Percentiles rank a stretch among this genome's conserved stretches.
These are phyloP conservation scores for Cordylochernes scorpioides DNA, from an alignment of 2,888 invertebrate genomes.

Conservation along the genomic window DNA sequence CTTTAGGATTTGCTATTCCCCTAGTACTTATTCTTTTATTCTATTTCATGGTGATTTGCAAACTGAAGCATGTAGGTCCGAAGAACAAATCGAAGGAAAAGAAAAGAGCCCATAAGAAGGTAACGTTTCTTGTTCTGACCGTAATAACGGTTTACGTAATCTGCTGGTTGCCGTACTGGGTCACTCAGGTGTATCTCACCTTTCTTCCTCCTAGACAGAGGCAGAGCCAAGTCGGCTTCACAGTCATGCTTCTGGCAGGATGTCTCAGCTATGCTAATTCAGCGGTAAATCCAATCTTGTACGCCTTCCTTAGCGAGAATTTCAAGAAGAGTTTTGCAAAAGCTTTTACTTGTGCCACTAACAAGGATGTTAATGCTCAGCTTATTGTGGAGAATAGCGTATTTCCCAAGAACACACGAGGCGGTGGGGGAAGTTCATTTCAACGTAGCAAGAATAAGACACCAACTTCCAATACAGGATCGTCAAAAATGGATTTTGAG, in stretches of 20 bases:
- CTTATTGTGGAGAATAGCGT: conserved; percentile 64
- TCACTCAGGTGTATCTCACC: conserved; percentile 33
- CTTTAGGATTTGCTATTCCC: conserved; percentile 62
- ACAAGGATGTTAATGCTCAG: conserved; percentile 53
- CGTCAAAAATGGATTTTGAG: conserved; percentile 9
- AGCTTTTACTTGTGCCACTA: conserved; percentile 58
- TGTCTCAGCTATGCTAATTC: conserved; percentile 65
- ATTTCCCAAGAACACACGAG: conserved; percentile 19
- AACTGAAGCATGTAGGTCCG: conserved; percentile 51
- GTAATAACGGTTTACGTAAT: conserved; percentile 70
- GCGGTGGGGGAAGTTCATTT: conserved; percentile 7
- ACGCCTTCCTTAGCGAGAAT: conserved; percentile 74
- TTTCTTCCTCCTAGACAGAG: conserved; percentile 9
- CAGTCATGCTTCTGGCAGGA: conserved; percentile 55
- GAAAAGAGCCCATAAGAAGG: conserved; percentile 61
- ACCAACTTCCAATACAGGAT: conserved; percentile 3
- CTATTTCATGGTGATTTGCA: conserved; percentile 61
- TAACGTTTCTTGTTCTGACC: conserved; percentile 66
- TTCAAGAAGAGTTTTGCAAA: conserved; percentile 82
- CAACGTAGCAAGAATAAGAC: background rate
- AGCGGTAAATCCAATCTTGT: conserved; percentile 53
- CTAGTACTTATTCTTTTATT: conserved; percentile 56
- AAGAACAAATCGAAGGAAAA: conserved; percentile 71
- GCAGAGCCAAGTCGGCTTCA: conserved; percentile 24
- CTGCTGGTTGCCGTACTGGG: conserved; percentile 83